Conservation (phyloP, 1,140 invertebrate genomes). For the Diachasma alloeum region DNA sequence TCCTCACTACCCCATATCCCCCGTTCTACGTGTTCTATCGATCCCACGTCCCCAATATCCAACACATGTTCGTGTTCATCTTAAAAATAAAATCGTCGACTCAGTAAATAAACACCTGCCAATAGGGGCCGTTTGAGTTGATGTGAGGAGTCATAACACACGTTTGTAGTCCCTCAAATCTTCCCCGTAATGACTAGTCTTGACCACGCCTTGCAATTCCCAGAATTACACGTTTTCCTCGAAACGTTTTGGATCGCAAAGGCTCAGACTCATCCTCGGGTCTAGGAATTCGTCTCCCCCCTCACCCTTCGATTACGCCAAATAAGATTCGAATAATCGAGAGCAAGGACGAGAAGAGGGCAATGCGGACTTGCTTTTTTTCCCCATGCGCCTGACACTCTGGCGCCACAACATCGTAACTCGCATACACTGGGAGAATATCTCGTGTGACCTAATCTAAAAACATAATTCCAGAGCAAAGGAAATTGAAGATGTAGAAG, state of each 20-base stretch:
- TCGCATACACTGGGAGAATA: not conserved
- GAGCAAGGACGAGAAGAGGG: not conserved
- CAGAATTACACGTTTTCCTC: not conserved
- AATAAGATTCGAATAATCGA: conserved; percentile 4
- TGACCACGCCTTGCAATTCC: conserved; percentile 1
- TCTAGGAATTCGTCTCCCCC: not conserved
- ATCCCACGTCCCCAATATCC: not conserved
- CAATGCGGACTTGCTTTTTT: not conserved
- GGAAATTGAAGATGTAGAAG: not conserved
- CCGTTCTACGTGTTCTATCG: not conserved
- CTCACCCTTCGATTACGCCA: not conserved
- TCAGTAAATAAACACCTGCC: not conserved
- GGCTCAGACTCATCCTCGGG: not conserved
- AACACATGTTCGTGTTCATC: too few species aligned
- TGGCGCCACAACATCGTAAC: conserved; percentile 14
- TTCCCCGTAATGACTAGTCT: not conserved
- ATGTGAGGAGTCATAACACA: not conserved
- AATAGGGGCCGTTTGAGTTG: not conserved
- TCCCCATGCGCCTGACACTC: not conserved
- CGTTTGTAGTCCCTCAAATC: not conserved
- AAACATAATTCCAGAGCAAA: not conserved
- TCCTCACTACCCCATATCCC: not conserved
- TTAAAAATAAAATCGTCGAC: too few species aligned
- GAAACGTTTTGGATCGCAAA: not conserved
- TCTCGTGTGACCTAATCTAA: not conserved